phyloP scores from a whole-genome alignment of 2,888 invertebrate genomes.

The Melipona beecheii region DNA sequence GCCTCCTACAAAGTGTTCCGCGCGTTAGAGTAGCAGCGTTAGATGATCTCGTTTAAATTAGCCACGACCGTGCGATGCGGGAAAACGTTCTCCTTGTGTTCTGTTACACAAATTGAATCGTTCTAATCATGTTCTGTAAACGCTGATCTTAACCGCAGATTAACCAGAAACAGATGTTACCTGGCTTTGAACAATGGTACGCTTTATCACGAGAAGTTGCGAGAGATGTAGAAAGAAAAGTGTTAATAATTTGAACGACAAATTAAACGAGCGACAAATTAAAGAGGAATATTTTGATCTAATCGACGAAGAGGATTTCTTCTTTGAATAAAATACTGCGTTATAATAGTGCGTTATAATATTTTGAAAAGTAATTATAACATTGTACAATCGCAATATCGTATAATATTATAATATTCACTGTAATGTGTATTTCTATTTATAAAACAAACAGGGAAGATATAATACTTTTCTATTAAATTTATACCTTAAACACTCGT shows the following conservation, averaged over 20 bases:
- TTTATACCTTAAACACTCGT: neutral
- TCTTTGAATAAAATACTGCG: no score
- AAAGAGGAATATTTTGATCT: no score
- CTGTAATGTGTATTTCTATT: no score
- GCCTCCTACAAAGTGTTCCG: conserved; percentile 16
- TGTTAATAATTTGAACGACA: no score
- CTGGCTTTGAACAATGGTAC: neutral
- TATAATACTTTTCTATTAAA: neutral
- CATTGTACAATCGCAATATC: no score
- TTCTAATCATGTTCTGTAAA: neutral
- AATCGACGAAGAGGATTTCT: no score
- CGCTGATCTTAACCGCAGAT: neutral
- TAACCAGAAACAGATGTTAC: neutral
- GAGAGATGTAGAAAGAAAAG: no score
- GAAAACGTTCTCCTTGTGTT: conserved; percentile 10
- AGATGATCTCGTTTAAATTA: conserved; percentile 31
- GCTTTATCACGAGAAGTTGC: neutral
- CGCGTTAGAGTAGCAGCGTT: conserved; percentile 25
- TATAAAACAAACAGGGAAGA: no score
- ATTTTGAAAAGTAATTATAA: no score
- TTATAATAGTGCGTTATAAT: no score
- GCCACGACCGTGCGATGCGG: conserved; percentile 3
- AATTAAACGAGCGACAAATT: no score
- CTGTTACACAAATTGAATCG: neutral
- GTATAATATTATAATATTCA: no score